These are phyloP conservation scores for Pteromalus puparum DNA, from an alignment of 1,140 invertebrate species.

Conservation along the genomic window DNA sequence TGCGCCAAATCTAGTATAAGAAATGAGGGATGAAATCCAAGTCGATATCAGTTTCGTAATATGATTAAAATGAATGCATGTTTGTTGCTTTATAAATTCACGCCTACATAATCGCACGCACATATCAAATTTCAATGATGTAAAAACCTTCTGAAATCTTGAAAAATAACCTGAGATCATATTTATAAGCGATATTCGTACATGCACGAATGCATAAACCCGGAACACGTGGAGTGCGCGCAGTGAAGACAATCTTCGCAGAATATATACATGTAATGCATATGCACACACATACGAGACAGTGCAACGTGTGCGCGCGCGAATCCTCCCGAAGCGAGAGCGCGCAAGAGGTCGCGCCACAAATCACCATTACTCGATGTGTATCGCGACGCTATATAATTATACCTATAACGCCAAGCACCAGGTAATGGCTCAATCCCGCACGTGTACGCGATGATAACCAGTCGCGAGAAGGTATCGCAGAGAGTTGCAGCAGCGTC, in stretches of 20 bases:
- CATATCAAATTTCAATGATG: too few relatives aligned
- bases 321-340: background rate
- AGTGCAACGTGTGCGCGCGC: background rate
- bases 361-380: slow-evolving; percentile 76
- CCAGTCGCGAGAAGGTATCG: slow-evolving; percentile 49
- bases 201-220: background rate
- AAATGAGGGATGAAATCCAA: background rate
- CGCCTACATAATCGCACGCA: too few relatives aligned
- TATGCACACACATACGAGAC: background rate
- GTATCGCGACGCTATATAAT: slow-evolving; percentile 75
- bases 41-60: background rate
- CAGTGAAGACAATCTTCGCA: slow-evolving; percentile 42
- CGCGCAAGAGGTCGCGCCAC: slow-evolving; percentile 57
- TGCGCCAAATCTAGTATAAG: too few relatives aligned
- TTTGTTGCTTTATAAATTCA: too few relatives aligned
- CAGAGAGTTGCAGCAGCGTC: background rate
- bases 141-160: too few relatives aligned
- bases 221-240: slow-evolving; percentile 54
- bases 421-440: slow-evolving; percentile 75
- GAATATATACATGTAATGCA: slow-evolving; percentile 21
- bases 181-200: too few relatives aligned
- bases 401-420: slow-evolving; percentile 74
- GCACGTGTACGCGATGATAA: slow-evolving; percentile 72
- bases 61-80: too few relatives aligned
- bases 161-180: too few relatives aligned